Evolutionary conservation across 1,140 invertebrate genomes (phyloP), one percentile per base, ranked within the genome.

Genomic region (Megathymus violae): DNA sequence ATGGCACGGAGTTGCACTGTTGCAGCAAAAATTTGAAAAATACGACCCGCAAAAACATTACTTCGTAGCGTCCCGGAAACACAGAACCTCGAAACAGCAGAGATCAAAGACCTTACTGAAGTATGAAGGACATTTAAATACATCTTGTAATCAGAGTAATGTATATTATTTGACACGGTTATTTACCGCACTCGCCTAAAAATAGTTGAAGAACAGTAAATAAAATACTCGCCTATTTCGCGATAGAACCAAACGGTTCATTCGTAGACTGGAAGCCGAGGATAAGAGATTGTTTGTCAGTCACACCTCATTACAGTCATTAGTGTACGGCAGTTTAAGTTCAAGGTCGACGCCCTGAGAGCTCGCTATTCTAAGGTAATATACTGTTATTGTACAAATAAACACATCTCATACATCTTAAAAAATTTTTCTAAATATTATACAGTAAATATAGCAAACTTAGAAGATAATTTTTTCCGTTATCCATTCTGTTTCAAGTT

Each of bases 311-410:
- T 74, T 71, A 71, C 67, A 71, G 62, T 70, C 64, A 72, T 76
- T 77, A 76, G 73, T 73, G 64, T 59, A 63, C 64, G 61, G 7
- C 51, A 75, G 78, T 80, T 78, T 74, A 86, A 87, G 84, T 89
- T 89, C 82, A 89, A 87, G 84, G 84, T 65, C 64, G 60, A 36
- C 36, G 54, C 48, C 67, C 38, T 41, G 14, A 34, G 31, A 62
- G 60, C 47, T 73, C 80, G 67, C 80, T 78, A 78, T 62, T 65
- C 17, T 62, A 67, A 78, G 81, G 83, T 86, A 67, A 76, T 71
- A n/a, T 67, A 19, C 4, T 36, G 1, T 36, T 36, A 11, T 11
- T 36, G 34, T 36, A 11, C 27, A 2, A 7, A n/a, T 36, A 11
- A 4, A 4, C 3, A 4, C 1, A 22, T 3, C 2, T 22, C 2